Conservation (phyloP, 1,140 invertebrate genomes). For the Euwallacea fornicatus region DNA sequence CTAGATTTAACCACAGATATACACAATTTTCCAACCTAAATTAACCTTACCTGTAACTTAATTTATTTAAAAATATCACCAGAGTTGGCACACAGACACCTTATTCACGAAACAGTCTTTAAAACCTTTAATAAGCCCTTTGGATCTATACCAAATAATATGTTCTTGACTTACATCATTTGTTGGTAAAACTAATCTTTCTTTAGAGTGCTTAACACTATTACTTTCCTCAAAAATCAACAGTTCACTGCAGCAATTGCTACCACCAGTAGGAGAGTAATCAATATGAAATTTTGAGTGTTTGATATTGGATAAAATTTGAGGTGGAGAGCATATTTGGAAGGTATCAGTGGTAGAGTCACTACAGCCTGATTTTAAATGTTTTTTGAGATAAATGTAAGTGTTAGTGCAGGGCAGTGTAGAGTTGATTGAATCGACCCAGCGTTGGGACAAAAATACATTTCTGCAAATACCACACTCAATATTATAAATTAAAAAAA, state of each 20-base stretch:
- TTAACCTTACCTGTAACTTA: too few relatives aligned
- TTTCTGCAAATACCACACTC: conserved; percentile 27
- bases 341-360: conserved; percentile 25
- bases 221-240: conserved; percentile 37
- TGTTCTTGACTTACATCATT: not conserved
- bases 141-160: conserved; percentile 39
- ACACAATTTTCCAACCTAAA: too few relatives aligned
- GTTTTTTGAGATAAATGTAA: conserved; percentile 41
- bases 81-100: conserved; percentile 42
- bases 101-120: conserved; percentile 46
- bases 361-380: not conserved
- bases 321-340: conserved; percentile 32
- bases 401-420: conserved; percentile 40
- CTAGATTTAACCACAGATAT: too few relatives aligned
- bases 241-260: conserved; percentile 40
- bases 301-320: conserved; percentile 32
- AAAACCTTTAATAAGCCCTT: conserved; percentile 40
- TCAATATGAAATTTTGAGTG: conserved; percentile 37
- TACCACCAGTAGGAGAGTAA: conserved; percentile 18
- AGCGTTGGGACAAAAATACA: conserved; percentile 40
- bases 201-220: not conserved
- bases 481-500: conserved; percentile 12
- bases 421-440: conserved; percentile 38
- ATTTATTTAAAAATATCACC: conserved; percentile 19
- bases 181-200: not conserved